Conservation (phyloP, 2,113 vertebrate species). For the Toxotes chatareus region DNA sequence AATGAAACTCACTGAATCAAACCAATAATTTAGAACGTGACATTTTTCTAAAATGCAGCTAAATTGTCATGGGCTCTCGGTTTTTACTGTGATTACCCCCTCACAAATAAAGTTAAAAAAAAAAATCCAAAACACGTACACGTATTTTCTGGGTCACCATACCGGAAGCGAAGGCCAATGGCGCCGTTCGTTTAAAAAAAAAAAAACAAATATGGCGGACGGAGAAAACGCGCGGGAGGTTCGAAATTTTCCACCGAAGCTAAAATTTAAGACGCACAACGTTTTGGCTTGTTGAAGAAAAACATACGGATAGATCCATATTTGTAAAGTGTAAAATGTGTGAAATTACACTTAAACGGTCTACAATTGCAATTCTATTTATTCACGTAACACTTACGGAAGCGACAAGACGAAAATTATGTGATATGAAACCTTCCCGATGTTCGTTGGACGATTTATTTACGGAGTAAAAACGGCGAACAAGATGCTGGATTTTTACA, state of each 20-base stretch:
- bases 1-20: neutral
- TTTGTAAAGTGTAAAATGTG: neutral
- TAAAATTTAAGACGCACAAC: too few species aligned
- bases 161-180: neutral
- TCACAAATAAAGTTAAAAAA: neutral
- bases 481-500: neutral
- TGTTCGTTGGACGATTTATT: neutral
- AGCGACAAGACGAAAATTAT: neutral
- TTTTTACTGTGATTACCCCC: neutral
- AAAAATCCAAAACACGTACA: neutral
- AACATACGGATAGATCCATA: neutral
- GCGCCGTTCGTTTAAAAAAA: neutral
- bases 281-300: fast-evolving
- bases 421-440: too few species aligned
- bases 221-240: neutral
- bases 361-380: neutral
- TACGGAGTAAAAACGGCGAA: neutral
- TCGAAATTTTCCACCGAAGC: fast-evolving
- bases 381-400: neutral
- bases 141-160: neutral
- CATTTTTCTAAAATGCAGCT: too few species aligned
- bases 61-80: neutral
- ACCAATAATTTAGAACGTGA: neutral
- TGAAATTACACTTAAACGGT: neutral
- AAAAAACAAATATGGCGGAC: neutral